Evolutionary conservation across 2,797 vertebrate species (phyloP), one percentile per base, ranked within the genome.

Genomic region (Kryptolebias ocellatus): DNA sequence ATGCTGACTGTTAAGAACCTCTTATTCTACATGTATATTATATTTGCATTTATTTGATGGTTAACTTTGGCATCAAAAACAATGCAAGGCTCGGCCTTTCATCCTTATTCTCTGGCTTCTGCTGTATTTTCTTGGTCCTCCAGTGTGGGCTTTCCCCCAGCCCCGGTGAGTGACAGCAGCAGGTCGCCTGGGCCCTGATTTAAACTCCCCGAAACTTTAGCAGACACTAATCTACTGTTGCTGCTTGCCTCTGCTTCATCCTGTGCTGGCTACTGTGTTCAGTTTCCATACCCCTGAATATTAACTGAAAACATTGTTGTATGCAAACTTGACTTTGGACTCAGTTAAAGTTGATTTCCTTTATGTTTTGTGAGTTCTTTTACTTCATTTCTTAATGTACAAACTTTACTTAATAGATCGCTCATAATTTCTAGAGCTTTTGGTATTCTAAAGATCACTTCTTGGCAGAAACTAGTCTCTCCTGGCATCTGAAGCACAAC

Each of bases 161-260:
- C 51, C 24, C 58, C 49, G 63, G 17, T 94, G 93, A 95, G 66
- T 92, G 93, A 95, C 93, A 94, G 93, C 87, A 90, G 87, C 93
- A 95, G 92, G 85, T 76, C 63, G 77, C 20, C 60, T 69, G 74
- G 80, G 83, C 84, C 86, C 87, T 82, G 88, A 93, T 92, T 91
- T 91, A 93, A 93, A 87, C 89, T 59, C 42, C 39, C 55, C 70
- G 92, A 93, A 94, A 94, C 90, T 85, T 86, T 87, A 94, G 87
- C 89, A 85, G 89, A 81, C 67, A 20, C 70, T 86, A 88, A 87
- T 89, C 87, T 78, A 64, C 81, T 69, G 81, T 78, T 77, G 68
- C 81, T 45, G 58, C 76, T 81, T 39, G 69, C 49, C 67, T 66
- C 62, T 47, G 31, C 65, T 60, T 65, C 75, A 71, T 80, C 72